Evolutionary conservation across 2,797 vertebrate genomes (phyloP), one percentile per base, ranked within the genome.

Genomic region (Ciconia nigra): DNA sequence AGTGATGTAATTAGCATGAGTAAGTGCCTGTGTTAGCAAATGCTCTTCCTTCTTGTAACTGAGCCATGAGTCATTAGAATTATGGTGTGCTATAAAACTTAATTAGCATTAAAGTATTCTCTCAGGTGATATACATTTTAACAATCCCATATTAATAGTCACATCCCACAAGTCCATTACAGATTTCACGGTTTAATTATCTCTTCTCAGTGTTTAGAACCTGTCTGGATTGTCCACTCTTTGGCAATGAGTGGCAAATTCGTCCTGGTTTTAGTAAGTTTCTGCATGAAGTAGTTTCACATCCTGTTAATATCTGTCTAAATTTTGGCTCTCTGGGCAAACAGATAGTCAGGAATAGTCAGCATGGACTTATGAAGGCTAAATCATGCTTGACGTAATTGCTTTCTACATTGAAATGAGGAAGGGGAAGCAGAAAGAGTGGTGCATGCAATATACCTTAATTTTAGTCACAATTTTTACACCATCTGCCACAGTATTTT

Each of bases 91-190:
- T 71, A 81, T 96, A 96, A 95, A 96, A 90, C 65, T 90, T 91
- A 81, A 95, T 94, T 91, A 94, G 52, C 80, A 93, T 91, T 83
- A 81, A 95, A 96, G 26, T 91, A 86, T 95, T 96, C 91, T 95
- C 93, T 90, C 94, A 86, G 93, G 94, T 95, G 72, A 74, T 59
- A 89, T 49, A 61, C 24, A 61, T 96, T 95, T 95, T 71, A 88
- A 93, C 67, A 96, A 90, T 93, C 57, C 49, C 33, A 21, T 90
- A 94, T 97, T 94, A 96, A 95, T 95, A 83, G 67, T 59, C 79
- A 83, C 46, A 88, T 81, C 54, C 72, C 83, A 85, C 87, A 94
- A 83, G 59, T 77, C 67, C 67, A 37, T 95, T 90, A 81, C 26
- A 63, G 57, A 57, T 93, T 96, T 97, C 72, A 67, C 7, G 28